Evolutionary conservation across 2,797 vertebrate genomes (phyloP).

Genomic region (Microcaecilia unicolor): DNA sequence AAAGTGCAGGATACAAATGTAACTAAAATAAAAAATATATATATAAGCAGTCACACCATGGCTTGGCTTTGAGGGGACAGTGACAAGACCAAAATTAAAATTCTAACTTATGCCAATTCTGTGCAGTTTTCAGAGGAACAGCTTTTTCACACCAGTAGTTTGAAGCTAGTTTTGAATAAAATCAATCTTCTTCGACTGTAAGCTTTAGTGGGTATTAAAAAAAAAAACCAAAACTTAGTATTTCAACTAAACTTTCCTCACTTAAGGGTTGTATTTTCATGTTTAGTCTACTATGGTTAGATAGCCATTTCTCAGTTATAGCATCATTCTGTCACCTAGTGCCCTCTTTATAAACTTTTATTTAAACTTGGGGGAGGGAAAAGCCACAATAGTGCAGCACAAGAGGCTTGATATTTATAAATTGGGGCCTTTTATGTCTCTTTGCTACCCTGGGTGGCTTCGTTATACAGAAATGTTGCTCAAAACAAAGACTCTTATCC

Average conservation of each 20-base stretch:
- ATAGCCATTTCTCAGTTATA: constrained; percentile 4
- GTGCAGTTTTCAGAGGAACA: no score
- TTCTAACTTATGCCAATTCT: no score
- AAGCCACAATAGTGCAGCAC: constrained; percentile 37
- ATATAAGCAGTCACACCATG: no score
- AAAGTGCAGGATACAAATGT: no score
- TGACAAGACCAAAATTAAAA: no score
- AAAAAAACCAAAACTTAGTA: background rate
- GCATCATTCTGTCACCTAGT: constrained; percentile 3
- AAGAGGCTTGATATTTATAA: constrained; percentile 35
- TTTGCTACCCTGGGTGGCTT: constrained; percentile 37
- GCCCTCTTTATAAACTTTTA: constrained; percentile 28
- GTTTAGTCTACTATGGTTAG: no score
- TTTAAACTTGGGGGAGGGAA: no score
- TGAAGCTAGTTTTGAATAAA: constrained; percentile 8
- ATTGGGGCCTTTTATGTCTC: constrained; percentile 29
- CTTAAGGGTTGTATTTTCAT: constrained; percentile 16
- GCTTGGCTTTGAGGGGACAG: no score
- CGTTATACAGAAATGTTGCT: constrained; percentile 3
- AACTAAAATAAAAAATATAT: no score
- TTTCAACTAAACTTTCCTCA: constrained; percentile 3
- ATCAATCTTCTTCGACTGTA: background rate
- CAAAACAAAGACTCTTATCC: constrained; percentile 28
- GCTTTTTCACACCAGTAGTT: background rate
- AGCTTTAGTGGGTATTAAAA: background rate